phyloP scores from a whole-genome alignment of 2,113 vertebrate species.

The Sakesphorus luctuosus region DNA sequence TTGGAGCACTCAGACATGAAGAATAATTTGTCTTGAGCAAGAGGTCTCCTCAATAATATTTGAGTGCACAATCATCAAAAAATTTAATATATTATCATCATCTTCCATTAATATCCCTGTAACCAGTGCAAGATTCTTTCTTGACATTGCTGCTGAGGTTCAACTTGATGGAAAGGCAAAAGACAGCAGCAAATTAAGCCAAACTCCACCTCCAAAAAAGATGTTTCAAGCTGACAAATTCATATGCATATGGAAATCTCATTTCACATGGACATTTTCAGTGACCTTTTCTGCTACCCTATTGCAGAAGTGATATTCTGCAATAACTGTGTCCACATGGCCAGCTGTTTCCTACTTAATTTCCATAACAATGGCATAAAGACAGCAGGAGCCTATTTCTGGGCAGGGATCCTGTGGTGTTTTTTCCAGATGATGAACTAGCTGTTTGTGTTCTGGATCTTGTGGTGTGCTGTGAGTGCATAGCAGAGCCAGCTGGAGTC shows the following conservation, averaged over 20 bases:
- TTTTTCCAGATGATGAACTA: slow-evolving; percentile 42
- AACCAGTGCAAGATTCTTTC: neutral
- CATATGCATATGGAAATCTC: neutral
- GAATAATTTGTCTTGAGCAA: neutral
- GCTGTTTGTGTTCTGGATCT: neutral
- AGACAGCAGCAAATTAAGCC: neutral
- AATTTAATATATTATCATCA: neutral
- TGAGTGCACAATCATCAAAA: neutral
- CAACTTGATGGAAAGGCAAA: neutral
- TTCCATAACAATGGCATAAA: slow-evolving; percentile 1
- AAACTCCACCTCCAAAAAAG: neutral
- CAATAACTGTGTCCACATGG: slow-evolving; percentile 14
- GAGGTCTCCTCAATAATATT: neutral
- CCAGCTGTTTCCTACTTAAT: slow-evolving; percentile 39
- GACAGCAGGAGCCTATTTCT: slow-evolving; percentile 16
- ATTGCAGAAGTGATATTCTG: slow-evolving; percentile 44
- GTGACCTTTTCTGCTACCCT: slow-evolving; percentile 3
- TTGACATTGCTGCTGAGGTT: neutral
- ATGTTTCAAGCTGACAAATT: slow-evolving; percentile 6
- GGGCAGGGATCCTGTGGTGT: neutral
- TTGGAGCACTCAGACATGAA: neutral
- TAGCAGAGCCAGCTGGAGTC: neutral
- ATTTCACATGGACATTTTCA: neutral
- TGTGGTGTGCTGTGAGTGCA: neutral
- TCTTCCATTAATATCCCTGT: neutral